Conservation (phyloP, 2,113 vertebrate species). For the Psittacula cyanocephala region DNA sequence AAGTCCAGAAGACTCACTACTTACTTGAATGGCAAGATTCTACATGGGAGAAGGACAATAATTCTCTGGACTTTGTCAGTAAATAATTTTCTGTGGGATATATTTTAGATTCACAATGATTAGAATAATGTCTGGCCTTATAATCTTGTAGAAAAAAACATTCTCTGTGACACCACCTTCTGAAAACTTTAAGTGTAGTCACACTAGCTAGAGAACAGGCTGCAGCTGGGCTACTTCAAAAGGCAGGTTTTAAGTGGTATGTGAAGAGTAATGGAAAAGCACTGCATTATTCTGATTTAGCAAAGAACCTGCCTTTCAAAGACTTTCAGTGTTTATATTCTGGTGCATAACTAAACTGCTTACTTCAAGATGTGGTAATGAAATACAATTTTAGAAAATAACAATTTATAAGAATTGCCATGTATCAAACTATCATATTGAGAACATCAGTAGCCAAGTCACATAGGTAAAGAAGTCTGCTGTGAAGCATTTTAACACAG, state of each 20-base stretch:
- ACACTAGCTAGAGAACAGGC: not conserved
- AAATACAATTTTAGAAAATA: not conserved
- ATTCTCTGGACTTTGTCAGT: not conserved
- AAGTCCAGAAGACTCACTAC: not conserved
- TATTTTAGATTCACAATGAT: not conserved
- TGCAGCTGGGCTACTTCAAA: not conserved
- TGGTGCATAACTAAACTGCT: slow-evolving; percentile 12
- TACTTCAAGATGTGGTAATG: not conserved
- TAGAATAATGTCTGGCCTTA: not conserved
- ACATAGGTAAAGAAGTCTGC: not conserved
- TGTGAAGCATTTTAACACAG: not conserved
- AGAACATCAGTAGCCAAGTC: not conserved
- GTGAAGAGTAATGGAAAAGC: not conserved
- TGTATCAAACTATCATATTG: not conserved
- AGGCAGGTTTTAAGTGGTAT: not conserved
- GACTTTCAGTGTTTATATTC: not conserved
- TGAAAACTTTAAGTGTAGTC: not conserved
- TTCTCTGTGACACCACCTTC: not conserved
- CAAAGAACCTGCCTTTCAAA: slow-evolving; percentile 4
- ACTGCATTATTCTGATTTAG: not conserved
- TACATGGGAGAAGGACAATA: not conserved
- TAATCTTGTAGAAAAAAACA: not conserved
- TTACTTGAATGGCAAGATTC: not conserved
- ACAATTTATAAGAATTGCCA: not conserved
- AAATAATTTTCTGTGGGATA: not conserved